Evolutionary conservation across 2,113 vertebrate genomes (phyloP).

Genomic region (Pelusios castaneus): DNA sequence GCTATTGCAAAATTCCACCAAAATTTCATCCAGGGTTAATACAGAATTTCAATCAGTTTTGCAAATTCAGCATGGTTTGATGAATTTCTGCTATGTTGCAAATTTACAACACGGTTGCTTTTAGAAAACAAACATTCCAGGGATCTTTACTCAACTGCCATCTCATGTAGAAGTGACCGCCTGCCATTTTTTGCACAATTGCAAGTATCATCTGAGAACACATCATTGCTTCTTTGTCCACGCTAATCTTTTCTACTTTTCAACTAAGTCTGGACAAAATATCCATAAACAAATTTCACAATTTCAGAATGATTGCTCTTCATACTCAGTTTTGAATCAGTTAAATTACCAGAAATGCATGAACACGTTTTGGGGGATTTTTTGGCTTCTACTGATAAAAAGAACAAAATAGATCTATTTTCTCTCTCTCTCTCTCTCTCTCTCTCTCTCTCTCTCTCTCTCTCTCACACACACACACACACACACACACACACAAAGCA

Average conservation of each 20-base stretch:
- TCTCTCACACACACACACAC: too few species aligned
- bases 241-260: not conserved
- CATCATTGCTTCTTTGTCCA: not conserved
- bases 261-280: not conserved
- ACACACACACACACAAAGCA: not conserved
- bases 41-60: slow-evolving; percentile 45
- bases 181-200: not conserved
- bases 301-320: not conserved
- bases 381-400: not conserved
- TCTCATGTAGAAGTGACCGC: not conserved
- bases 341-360: not conserved
- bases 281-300: not conserved
- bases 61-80: slow-evolving; percentile 6
- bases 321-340: not conserved
- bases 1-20: slow-evolving; percentile 11
- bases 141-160: not conserved
- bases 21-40: slow-evolving; percentile 14
- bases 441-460: too few species aligned
- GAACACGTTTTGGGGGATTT: not conserved
- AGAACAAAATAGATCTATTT: not conserved
- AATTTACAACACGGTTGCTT: not conserved
- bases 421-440: too few species aligned
- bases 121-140: not conserved
- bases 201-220: not conserved
- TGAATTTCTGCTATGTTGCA: not conserved